phyloP scores from a whole-genome alignment of 2,797 vertebrate genomes.

The Linurgus olivaceus region DNA sequence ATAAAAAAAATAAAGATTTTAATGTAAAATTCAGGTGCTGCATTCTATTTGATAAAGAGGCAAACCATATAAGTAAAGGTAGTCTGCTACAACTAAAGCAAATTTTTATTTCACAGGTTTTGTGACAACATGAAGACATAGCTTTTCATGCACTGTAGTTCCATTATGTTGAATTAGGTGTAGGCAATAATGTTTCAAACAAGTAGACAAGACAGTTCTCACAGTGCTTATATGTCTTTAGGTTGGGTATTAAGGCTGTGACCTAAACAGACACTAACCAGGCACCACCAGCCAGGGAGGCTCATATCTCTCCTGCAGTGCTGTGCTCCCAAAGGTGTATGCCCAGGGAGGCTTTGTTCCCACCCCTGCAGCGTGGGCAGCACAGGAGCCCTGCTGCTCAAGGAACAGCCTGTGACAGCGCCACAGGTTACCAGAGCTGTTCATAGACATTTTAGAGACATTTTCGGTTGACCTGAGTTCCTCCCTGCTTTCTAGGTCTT shows the following conservation, averaged over 20 bases:
- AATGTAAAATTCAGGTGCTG: background rate
- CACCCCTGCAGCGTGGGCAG: rapidly evolving
- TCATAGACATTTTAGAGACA: background rate
- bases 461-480: background rate
- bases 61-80: background rate
- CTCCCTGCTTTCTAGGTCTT: background rate
- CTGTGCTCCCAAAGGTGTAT: rapidly evolving
- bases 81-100: background rate
- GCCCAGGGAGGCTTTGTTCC: background rate
- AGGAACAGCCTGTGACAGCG: background rate
- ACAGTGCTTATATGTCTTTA: background rate
- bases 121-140: background rate
- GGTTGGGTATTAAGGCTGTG: background rate
- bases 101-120: background rate
- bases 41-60: background rate
- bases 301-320: background rate
- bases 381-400: rapidly evolving
- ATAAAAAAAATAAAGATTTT: background rate
- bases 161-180: background rate
- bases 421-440: background rate
- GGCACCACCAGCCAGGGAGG: background rate
- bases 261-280: background rate
- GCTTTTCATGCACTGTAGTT: background rate
- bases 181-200: background rate
- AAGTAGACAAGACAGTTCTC: background rate